Base-by-base conservation (phyloP, 1,140 invertebrate genomes). In the Drosophila jambulina region DNA sequence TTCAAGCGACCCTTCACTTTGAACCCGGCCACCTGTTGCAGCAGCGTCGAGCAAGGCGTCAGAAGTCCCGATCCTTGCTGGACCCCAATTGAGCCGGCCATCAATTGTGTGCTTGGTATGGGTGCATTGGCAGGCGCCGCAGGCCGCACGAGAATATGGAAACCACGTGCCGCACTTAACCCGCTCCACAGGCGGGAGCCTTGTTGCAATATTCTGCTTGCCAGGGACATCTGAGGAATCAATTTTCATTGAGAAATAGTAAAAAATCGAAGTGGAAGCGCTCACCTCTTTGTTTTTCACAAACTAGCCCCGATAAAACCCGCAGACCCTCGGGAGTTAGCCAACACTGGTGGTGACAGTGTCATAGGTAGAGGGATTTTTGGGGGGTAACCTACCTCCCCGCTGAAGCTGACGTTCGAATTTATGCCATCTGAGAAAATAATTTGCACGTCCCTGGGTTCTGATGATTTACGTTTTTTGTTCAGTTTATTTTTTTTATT, bases 1-100 rank as follows among this genome's bases (percentile, higher is more conserved):
- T 94, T 94, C 23, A 96, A 84, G 17, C 92, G 77, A 12, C 94
- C 95, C 87, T 94, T 95, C 8, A 95, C 93, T 93, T 92, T 92
- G 23, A 92, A 92, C 19, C 91, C 91, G 21, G 91, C 91, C 0
- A 91, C 82, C 56, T 92, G 90, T 21, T 83, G 85, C 12, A 92
- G 38, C 4, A 91, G 29, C 8, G 81, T 45, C 40, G 65, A 77
- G 3, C 76, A 38, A 2, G 91, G 91, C 0, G 61, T 36, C 19
- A 92, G 49, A 1, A 91, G 38, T n/a, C 72, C 58, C 15, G 27
- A 19, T 53, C 29, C 21, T 19, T 45, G 46, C 4, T 23, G 10
- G 4, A 43, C 34, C 10, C 7, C 13, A 38, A 9, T 57, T 21
- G 57, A n/a, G 23, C 51, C n/a, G 21, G 58, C 19, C 27, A 59